Evolutionary conservation across 1,140 invertebrate genomes (phyloP), one percentile per base, ranked within the genome.

Genomic region (Drosophila ananassae): DNA sequence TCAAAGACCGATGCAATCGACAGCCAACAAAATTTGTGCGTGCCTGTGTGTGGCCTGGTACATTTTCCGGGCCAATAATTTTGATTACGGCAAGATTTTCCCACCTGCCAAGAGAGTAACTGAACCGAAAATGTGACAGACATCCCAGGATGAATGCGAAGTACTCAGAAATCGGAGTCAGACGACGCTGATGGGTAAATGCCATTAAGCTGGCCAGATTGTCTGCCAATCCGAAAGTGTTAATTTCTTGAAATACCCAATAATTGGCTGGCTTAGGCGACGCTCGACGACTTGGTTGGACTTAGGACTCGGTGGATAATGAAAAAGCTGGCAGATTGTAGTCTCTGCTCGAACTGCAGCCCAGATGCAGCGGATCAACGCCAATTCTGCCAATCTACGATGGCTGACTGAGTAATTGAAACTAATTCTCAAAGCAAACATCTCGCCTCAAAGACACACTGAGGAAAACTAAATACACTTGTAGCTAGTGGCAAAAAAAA

Each of bases 21-120:
- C 82, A 87, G 82, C 78, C 82, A 71, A 57, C 72, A 64, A 87
- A 81, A 80, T 37, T 82, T 81, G 73, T 62, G 57, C 46, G 46
- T 34, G 1, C 10, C 77, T 80, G 59, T 50, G 44, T 61, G 57
- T 25, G 3, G 32, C 46, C 41, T 54, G 50, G 64, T 61, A 81
- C 64, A 79, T 87, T 87, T 85, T 82, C 67, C 75, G 69, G 80
- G 55, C 66, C 83, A 85, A 75, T 85, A 81, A 82, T 87, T 82
- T 85, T 82, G 69, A 85, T 85, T 85, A 77, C 55, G 50, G 22
- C 22, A 5, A 17, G 32, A 17, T 10, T 34, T 25, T 24, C 13
- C 32, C 47, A 53, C 47, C 57, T 25, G 72, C 64, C 76, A 69
- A 61, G 73, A 57, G 61, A 84, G 44, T 57, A 61, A 51, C 25